A percentile compares a stretch with the other conserved stretches of the same genome.
phyloP scores from a whole-genome alignment of 2,113 vertebrate genomes.

The Odontesthes bonariensis region DNA sequence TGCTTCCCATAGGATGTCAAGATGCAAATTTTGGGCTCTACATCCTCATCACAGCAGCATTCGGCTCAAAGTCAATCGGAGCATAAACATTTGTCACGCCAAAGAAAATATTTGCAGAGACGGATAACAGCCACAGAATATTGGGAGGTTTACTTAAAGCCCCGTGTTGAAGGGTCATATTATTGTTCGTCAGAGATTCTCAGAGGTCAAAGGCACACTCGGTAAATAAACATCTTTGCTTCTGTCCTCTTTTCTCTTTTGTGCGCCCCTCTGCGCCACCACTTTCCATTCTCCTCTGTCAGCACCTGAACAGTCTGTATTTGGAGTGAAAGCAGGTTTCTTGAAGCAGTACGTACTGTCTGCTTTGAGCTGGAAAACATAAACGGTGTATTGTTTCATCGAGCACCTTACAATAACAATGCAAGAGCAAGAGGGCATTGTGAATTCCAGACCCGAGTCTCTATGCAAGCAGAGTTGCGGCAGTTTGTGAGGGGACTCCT shows the following conservation, averaged over 20 bases:
- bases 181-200: constrained; percentile 43
- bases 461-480: constrained; percentile 11
- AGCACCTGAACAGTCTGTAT: constrained; percentile 9
- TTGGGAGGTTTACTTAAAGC: constrained; percentile 53
- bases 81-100: constrained; percentile 71
- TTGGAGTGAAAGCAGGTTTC: constrained; percentile 36
- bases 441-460: constrained; percentile 3
- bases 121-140: constrained; percentile 54
- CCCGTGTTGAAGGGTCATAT: constrained; percentile 40
- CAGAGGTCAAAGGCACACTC: constrained; percentile 32
- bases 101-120: constrained; percentile 74
- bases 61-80: constrained; percentile 58
- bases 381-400: constrained; percentile 8
- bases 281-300: constrained; percentile 7
- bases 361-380: constrained; percentile 15
- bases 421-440: neutral
- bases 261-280: neutral
- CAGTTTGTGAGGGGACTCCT: constrained; percentile 28
- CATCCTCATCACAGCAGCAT: constrained; percentile 60
- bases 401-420: constrained; percentile 22
- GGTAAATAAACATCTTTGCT: constrained; percentile 27
- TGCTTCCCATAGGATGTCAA: constrained; percentile 56
- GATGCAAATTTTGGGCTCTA: constrained; percentile 59
- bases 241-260: constrained; percentile 3
- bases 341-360: constrained; percentile 12